Base-by-base conservation (phyloP, 2,113 vertebrate species). In the Misgurnus mizolepis region DNA sequence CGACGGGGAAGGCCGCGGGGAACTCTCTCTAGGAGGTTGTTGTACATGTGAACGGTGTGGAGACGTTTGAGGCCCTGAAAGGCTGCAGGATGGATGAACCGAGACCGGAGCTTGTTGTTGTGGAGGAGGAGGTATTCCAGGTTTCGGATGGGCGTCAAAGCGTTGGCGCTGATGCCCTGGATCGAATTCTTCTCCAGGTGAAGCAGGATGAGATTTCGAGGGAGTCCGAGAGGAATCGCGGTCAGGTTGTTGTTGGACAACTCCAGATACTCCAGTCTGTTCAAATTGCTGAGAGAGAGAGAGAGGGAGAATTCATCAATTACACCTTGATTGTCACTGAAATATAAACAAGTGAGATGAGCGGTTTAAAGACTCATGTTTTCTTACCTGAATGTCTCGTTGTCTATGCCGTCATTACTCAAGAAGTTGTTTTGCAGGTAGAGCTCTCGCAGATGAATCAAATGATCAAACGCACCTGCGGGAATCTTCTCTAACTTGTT, bases 401-500 rank as follows among this genome's bases (percentile, higher is more conserved):
- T 97, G 88, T 98, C 95, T 92, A 99, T 94, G 71, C 96, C 95
- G 9, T 96, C 94, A 0, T 98, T 96, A 14, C 92, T 96, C 84
- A 99, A 91, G 60, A 94, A 92, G 86, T 99, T 99, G 87, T 98
- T 96, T 90, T 98, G 98, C 55, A 99, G 89, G 86, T 99, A 97
- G 11, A 99, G 90, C 86, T 99, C 98, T 15, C 97, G 91, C 34
- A 99, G 93, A 66, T 93, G 93, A 3, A 86, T 85, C 58, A 98
- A 92, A 40, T 92, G 93, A 7, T 92, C 93, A 86, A 99, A 97
- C 17, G 95, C 96, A 41, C 95, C 96, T 5, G 88, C 83, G 5
- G 98, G 96, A 80, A 99, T 97, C 91, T 96, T 95, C 90, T 97
- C 96, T 81, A 99, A 87, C 82, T 94, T 98, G 90, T 99, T 99